Conservation (phyloP, 2,797 vertebrate species). For the Propithecus deckenii region DNA sequence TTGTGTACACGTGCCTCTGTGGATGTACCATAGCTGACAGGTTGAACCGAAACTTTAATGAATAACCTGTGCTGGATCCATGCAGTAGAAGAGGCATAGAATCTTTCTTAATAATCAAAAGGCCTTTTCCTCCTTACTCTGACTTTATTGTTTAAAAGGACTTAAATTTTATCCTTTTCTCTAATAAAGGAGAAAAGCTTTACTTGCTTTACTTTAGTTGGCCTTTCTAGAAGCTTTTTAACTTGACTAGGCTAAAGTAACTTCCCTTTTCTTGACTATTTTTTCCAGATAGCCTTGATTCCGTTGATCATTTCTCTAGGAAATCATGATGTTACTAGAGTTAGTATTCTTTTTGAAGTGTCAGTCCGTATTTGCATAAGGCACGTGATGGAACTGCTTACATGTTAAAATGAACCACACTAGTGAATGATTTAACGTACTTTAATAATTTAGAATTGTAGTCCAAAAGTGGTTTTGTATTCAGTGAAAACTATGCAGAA, state of each 20-base stretch:
- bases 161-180: slow-evolving; percentile 2
- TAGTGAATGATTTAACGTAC: neutral
- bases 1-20: neutral
- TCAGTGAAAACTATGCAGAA: neutral
- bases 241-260: neutral
- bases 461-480: neutral
- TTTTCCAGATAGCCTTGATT: neutral
- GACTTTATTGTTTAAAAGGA: slow-evolving; percentile 22
- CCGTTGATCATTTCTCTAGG: neutral
- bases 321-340: neutral
- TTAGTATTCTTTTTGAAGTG: neutral
- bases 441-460: neutral
- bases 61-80: neutral
- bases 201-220: slow-evolving; percentile 2
- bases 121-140: neutral
- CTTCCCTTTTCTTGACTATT: neutral
- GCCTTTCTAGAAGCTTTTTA: slow-evolving; percentile 20
- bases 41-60: neutral
- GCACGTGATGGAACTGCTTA: neutral
- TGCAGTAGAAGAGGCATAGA: neutral
- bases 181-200: slow-evolving; percentile 42
- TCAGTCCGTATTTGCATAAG: neutral
- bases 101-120: neutral
- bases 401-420: neutral
- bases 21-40: neutral